Evolutionary conservation across 2,888 invertebrate species (phyloP), one percentile per base, ranked within the genome.

Genomic region (Hypolimnas misippus): DNA sequence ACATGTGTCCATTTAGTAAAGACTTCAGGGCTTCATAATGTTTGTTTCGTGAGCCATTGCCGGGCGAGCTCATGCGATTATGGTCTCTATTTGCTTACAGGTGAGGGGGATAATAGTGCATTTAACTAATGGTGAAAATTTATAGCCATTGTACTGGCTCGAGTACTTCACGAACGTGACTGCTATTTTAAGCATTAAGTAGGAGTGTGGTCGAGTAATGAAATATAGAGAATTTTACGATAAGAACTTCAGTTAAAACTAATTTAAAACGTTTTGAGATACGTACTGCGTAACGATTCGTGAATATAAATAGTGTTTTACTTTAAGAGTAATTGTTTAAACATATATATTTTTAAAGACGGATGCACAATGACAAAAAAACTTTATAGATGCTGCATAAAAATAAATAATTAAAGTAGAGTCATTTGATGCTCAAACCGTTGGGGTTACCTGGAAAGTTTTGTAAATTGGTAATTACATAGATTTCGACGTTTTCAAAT

Each of bases 1-100:
- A 83, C 83, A 83, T 78, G 75, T 78, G 83, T 84, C 82, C 79
- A 79, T 84, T 84, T 83, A 76, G 77, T 74, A 68, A 70, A 76
- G 78, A 75, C 77, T 76, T 68, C 74, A 72, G 73, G 69, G 73
- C 72, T 77, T 73, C 74, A 75, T 75, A 75, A 73, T 73, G 77
- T 73, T 72, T 73, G 71, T 76, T 72, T 14, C 16, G 53, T 57
- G 58, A 57, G 60, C 31, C 51, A 42, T 65, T 59, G 49, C 14
- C 5, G 46, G 6, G 38, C 1, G 33, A n/a, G 4, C 7, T 25
- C 44, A n/a, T n/a, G 25, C 56, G 33, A 44, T 55, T 55, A 38
- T 54, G 52, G 31, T 31, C 14, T 53, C 38, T 58, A 31, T 55
- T 57, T 29, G 29, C 50, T 53, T 17, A 29, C 38, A 3, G 29